These are phyloP conservation scores for Montifringilla adamsi DNA, from an alignment of 2,113 vertebrate genomes.

Conservation along the genomic window DNA sequence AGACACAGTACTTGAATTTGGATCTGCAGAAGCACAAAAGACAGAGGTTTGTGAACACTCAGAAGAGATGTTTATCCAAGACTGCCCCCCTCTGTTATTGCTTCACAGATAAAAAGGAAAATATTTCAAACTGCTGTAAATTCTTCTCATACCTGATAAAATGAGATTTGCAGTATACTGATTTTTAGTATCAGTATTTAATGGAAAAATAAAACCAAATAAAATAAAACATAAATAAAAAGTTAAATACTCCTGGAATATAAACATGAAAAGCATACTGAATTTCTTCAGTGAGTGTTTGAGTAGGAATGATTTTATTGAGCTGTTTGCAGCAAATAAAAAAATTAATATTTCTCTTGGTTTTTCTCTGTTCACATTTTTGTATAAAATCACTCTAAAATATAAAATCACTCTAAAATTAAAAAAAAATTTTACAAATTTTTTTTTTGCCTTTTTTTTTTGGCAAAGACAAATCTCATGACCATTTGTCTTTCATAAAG, in stretches of 20 bases:
- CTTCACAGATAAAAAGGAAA: background rate
- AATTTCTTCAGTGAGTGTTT: background rate
- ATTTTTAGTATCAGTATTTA: background rate
- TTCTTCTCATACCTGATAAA: background rate
- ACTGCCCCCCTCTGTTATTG: constrained; percentile 51
- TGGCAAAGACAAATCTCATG: background rate
- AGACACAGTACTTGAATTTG: background rate
- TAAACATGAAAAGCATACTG: background rate
- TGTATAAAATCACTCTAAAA: background rate
- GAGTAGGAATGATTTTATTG: background rate
- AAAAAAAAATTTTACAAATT: no score
- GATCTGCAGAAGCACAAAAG: background rate
- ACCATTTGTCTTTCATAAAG: background rate
- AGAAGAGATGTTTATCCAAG: background rate
- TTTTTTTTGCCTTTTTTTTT: background rate
- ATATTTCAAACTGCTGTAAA: background rate
- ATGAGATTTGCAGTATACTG: background rate
- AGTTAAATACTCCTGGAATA: background rate
- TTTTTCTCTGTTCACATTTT: background rate
- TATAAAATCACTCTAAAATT: background rate
- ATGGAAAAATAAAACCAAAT: background rate
- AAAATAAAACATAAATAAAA: background rate
- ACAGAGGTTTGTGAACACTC: background rate
- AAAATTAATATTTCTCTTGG: background rate
- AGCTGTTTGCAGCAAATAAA: background rate